A percentile compares a stretch with the other conserved stretches of the same genome.
Conservation (phyloP, 2,113 vertebrate genomes). For the Indri indri region DNA sequence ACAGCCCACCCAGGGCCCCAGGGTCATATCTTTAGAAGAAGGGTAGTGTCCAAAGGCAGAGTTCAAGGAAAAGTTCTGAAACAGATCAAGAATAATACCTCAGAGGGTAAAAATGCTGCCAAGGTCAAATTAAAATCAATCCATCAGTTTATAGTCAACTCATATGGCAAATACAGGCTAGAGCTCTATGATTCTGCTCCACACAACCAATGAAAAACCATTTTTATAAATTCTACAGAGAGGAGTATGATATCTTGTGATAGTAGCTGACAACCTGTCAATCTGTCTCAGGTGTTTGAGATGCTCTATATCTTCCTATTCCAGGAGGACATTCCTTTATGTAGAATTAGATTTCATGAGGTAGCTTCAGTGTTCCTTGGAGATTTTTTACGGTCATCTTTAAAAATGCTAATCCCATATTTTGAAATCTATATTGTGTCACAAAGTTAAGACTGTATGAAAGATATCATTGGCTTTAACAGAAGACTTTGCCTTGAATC, state of each 20-base stretch:
- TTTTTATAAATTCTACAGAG: constrained; percentile 40
- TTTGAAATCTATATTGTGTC: background rate
- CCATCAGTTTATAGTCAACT: constrained; percentile 66
- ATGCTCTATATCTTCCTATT: background rate
- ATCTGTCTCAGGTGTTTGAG: background rate
- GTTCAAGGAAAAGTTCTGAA: constrained; percentile 72
- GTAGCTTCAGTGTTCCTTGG: background rate
- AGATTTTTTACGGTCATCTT: background rate
- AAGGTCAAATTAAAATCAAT: constrained; percentile 77
- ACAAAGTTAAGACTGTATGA: background rate
- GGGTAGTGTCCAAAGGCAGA: constrained; percentile 61
- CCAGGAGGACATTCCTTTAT: background rate
- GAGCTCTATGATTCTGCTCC: background rate
- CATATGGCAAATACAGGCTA: constrained; percentile 57
- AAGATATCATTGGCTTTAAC: background rate
- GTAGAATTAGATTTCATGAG: background rate
- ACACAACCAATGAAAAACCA: background rate
- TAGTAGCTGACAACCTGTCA: constrained; percentile 37
- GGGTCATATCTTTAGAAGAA: constrained; percentile 60
- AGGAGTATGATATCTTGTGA: background rate
- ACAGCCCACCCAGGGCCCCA: constrained; percentile 31
- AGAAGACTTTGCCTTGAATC: background rate
- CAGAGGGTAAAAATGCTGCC: constrained; percentile 47
- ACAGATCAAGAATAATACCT: constrained; percentile 57
- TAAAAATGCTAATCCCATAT: background rate